These are phyloP conservation scores for Thaleichthys pacificus DNA, from an alignment of 2,797 vertebrate species.

Conservation along the genomic window DNA sequence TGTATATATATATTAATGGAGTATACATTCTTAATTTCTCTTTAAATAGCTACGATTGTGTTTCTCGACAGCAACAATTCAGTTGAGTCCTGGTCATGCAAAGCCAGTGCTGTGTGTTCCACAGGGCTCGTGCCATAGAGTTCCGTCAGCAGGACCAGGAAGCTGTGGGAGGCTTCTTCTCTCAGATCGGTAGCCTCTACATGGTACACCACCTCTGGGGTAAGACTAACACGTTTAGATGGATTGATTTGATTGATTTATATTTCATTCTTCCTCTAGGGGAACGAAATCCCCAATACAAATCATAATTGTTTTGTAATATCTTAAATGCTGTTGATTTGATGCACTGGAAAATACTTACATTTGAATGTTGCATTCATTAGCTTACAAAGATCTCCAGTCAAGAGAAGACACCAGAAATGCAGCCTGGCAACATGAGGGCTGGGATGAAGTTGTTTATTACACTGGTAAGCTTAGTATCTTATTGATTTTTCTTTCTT, in stretches of 20 bases:
- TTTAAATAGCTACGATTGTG: too few relatives aligned
- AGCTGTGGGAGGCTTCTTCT: constrained; percentile 94
- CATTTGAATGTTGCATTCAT: neutral
- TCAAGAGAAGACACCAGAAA: constrained; percentile 91
- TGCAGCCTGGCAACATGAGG: constrained; percentile 90
- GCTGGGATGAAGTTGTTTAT: constrained; percentile 95
- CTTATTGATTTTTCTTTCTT: neutral
- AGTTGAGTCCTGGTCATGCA: neutral
- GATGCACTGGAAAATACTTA: neutral
- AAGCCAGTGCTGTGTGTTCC: constrained; percentile 26
- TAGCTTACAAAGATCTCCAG: constrained; percentile 95
- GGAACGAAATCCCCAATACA: too few relatives aligned
- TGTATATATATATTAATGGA: neutral
- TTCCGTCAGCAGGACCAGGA: constrained; percentile 88
- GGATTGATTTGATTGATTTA: too few relatives aligned
- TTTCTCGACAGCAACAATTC: neutral
- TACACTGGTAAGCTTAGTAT: constrained; percentile 83
- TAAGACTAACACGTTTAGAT: constrained; percentile 47
- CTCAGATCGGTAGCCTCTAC: constrained; percentile 92
- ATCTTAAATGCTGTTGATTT: neutral
- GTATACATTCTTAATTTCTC: too few relatives aligned
- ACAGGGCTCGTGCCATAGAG: constrained; percentile 91
- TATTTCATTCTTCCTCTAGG: too few relatives aligned
- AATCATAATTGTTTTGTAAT: too few relatives aligned
- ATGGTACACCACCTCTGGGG: constrained; percentile 96